A percentile compares a stretch with the other conserved stretches of the same genome.
Evolutionary conservation across 2,113 vertebrate genomes (phyloP).

Genomic region (Lepisosteus osseus): DNA sequence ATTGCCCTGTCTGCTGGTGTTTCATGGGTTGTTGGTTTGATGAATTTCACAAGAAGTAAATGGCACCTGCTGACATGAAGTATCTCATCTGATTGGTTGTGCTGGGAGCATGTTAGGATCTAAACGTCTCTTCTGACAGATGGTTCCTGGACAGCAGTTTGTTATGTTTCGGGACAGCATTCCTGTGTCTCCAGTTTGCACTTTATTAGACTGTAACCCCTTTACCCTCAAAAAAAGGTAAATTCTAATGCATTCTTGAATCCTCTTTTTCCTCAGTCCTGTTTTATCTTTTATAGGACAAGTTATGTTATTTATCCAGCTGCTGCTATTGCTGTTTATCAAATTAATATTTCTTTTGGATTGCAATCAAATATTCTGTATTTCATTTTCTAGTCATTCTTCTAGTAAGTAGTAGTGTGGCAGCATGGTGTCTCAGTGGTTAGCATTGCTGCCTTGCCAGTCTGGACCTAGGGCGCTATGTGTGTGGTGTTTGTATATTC

Average conservation of each 20-base stretch:
- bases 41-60: slow-evolving; percentile 37
- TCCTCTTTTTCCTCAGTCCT: too few relatives aligned
- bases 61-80: slow-evolving; percentile 34
- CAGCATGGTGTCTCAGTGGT: too few relatives aligned
- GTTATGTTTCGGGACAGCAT: slow-evolving; percentile 18
- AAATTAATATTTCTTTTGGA: too few relatives aligned
- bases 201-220: slow-evolving; percentile 8
- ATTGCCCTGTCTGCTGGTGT: slow-evolving; percentile 24
- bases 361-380: too few relatives aligned
- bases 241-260: background rate
- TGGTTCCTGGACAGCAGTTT: slow-evolving; percentile 21
- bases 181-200: slow-evolving; percentile 3
- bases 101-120: slow-evolving; percentile 5
- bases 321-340: too few relatives aligned
- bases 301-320: too few relatives aligned
- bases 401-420: too few relatives aligned
- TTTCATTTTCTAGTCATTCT: too few relatives aligned
- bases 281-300: too few relatives aligned
- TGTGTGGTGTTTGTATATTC: too few relatives aligned
- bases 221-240: background rate
- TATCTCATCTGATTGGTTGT: slow-evolving; percentile 23
- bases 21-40: slow-evolving; percentile 33
- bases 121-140: slow-evolving; percentile 20
- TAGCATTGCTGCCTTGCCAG: too few relatives aligned
- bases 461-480: too few relatives aligned